phyloP scores from a whole-genome alignment of 2,797 vertebrate species.

The Acestrorhynchus altus region DNA sequence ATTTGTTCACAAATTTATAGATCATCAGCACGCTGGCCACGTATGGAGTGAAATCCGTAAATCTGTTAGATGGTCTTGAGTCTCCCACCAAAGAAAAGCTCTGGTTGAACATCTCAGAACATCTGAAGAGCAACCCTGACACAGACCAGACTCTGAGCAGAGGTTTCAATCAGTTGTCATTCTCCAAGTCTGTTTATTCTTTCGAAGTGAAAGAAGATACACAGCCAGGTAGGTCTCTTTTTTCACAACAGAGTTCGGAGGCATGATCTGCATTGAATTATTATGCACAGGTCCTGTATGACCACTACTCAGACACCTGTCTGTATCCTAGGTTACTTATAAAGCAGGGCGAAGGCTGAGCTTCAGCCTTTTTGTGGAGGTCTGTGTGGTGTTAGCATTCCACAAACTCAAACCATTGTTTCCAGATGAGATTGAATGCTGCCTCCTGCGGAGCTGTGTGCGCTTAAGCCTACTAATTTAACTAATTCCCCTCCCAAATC shows the following conservation, averaged over 20 bases:
- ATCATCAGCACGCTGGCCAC: constrained; percentile 56
- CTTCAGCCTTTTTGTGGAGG: not conserved
- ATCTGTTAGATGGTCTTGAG: constrained; percentile 50
- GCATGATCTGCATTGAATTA: not conserved
- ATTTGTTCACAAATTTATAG: constrained; percentile 54
- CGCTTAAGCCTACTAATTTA: not conserved
- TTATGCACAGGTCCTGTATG: not conserved
- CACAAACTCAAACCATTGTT: constrained; percentile 30
- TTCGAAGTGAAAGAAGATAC: constrained; percentile 81
- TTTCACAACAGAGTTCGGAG: not conserved
- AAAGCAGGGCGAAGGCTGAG: not conserved
- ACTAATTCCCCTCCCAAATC: not conserved
- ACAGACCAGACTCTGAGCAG: constrained; percentile 55
- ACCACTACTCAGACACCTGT: not conserved
- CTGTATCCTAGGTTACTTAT: constrained; percentile 3
- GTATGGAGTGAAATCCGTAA: constrained; percentile 53
- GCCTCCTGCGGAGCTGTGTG: constrained; percentile 31
- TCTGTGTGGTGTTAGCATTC: constrained; percentile 35
- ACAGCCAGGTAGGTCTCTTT: constrained; percentile 69
- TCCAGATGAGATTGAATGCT: not conserved
- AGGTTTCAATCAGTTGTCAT: constrained; percentile 69
- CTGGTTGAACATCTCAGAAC: constrained; percentile 46
- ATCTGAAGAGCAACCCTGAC: constrained; percentile 43
- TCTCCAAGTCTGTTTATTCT: constrained; percentile 74
- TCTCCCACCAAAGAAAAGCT: constrained; percentile 21